A percentile compares a stretch with the other conserved stretches of the same genome.
Evolutionary conservation across 2,888 invertebrate species (phyloP).

Genomic region (Eupithecia dodoneata): DNA sequence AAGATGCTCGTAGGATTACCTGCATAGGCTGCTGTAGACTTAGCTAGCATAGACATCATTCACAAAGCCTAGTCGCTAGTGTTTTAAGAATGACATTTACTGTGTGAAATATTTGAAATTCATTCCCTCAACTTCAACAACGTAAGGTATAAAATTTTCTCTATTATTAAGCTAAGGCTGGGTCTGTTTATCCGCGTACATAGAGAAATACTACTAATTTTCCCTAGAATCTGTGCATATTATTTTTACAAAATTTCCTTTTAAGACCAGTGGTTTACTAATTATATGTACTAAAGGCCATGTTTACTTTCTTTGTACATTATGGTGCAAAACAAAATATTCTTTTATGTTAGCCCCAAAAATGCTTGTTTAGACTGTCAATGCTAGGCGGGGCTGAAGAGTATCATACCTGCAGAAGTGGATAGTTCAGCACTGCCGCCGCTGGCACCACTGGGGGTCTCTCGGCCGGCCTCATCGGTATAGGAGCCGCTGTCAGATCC

Average conservation of each 20-base stretch:
- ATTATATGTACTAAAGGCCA: no score
- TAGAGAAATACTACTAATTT: no score
- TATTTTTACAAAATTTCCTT: no score
- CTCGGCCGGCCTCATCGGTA: slow-evolving; percentile 39
- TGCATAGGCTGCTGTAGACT: neutral
- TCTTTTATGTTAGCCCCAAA: no score
- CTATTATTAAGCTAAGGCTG: no score
- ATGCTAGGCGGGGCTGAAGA: no score
- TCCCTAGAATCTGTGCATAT: no score
- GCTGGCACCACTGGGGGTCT: slow-evolving; percentile 22
- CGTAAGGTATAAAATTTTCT: no score
- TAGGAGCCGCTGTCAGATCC: slow-evolving; percentile 63
- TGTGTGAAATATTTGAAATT: neutral
- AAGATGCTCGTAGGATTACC: neutral
- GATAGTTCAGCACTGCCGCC: slow-evolving; percentile 14
- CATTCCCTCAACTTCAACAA: no score
- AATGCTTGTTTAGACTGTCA: neutral
- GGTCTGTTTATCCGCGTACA: no score
- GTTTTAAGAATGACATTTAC: neutral
- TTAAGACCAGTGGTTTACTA: no score
- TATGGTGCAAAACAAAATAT: neutral
- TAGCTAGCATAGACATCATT: neutral
- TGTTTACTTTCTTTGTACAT: no score
- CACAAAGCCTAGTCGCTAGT: neutral
- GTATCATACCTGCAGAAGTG: slow-evolving; percentile 11